Evolutionary conservation across 2,888 invertebrate species (phyloP).

Genomic region (Xestoiulus laeticollis): DNA sequence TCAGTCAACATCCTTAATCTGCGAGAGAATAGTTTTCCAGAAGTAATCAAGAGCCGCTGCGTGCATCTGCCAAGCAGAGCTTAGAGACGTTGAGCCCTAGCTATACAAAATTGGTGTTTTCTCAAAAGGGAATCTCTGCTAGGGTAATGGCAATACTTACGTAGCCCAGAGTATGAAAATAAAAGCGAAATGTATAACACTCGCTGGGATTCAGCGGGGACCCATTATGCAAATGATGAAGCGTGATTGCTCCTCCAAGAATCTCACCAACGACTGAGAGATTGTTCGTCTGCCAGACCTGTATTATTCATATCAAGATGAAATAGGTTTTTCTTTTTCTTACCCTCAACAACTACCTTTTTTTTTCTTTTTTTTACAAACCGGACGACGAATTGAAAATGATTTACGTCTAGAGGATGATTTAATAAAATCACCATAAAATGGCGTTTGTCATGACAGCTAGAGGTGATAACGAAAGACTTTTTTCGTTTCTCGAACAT

Average conservation of each 20-base stretch:
- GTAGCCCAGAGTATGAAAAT: conserved; percentile 29
- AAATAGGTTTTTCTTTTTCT: not conserved
- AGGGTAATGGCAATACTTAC: not conserved
- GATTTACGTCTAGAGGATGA: conserved; percentile 8
- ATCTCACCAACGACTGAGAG: not conserved
- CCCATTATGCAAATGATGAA: conserved; percentile 48
- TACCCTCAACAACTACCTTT: not conserved
- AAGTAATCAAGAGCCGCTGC: conserved; percentile 36
- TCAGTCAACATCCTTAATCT: conserved; percentile 43
- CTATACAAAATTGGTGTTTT: conserved; percentile 18
- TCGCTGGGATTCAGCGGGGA: conserved; percentile 42
- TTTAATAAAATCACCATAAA: conserved; percentile 32
- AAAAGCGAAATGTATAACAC: conserved; percentile 4
- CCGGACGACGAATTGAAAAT: not conserved
- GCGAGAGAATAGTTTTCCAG: conserved; percentile 36
- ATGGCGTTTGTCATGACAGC: not conserved
- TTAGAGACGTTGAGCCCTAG: conserved; percentile 32
- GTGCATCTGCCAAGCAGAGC: conserved; percentile 30
- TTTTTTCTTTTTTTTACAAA: too few species aligned
- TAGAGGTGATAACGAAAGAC: not conserved
- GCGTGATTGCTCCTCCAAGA: conserved; percentile 39
- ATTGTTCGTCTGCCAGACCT: not conserved
- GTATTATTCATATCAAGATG: not conserved
- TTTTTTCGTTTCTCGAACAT: not conserved
- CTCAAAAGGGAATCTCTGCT: not conserved